A percentile compares a stretch with the other conserved stretches of the same genome.
phyloP scores from a whole-genome alignment of 2,797 vertebrate species.

The Malurus leucopterus region DNA sequence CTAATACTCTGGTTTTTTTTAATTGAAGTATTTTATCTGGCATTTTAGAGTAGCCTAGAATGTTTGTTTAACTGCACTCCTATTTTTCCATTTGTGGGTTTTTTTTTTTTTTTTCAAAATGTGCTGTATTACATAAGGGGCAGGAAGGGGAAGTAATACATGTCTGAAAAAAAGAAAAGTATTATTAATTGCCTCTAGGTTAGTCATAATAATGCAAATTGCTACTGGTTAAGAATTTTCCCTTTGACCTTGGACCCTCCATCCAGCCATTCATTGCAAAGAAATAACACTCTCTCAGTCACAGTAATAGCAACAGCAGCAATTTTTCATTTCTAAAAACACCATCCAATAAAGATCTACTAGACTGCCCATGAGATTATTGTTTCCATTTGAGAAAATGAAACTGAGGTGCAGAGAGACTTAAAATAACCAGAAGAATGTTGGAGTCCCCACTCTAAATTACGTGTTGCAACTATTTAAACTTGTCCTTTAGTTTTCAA shows the following conservation, averaged over 20 bases:
- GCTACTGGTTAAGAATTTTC: not conserved
- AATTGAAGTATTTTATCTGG: not conserved
- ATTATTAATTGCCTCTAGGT: conserved; percentile 18
- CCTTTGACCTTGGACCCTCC: conserved; percentile 5
- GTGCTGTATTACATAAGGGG: not conserved
- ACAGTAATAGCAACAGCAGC: not conserved
- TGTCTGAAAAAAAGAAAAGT: not conserved
- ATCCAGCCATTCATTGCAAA: conserved; percentile 9
- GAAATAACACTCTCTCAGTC: not conserved
- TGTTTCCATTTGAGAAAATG: not conserved
- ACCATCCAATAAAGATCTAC: not conserved
- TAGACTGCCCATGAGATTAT: not conserved
- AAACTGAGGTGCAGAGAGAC: not conserved
- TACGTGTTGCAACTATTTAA: not conserved
- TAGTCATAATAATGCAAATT: conserved; percentile 5
- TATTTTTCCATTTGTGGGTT: not conserved
- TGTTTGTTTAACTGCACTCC: not conserved
- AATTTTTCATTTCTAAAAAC: conserved; percentile 1
- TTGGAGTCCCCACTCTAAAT: not conserved
- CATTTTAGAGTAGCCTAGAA: not conserved
- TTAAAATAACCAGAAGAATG: not conserved
- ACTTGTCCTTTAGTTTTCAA: not conserved
- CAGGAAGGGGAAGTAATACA: not conserved
- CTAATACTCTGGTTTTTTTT: not conserved
- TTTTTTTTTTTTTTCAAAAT: conserved; percentile 8